Evolutionary conservation across 2,797 vertebrate species (phyloP), one percentile per base, ranked within the genome.

Genomic region (Takifugu rubripes): DNA sequence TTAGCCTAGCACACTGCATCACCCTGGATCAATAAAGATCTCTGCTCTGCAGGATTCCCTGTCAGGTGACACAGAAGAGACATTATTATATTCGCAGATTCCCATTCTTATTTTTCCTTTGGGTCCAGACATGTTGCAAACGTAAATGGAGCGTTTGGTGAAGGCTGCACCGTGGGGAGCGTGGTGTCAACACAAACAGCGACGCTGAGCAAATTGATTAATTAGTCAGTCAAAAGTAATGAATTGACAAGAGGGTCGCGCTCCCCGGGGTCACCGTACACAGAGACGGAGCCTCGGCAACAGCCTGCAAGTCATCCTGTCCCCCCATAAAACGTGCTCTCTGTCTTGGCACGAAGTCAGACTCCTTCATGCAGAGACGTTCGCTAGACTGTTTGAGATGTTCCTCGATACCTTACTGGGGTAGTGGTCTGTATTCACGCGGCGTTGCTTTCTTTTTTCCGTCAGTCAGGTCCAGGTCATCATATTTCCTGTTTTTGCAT

Each of bases 301-400:
- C 9, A 33, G 33, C 33, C 72, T 68, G 54, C 50, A 42, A 47
- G 70, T 76, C 78, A 65, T 40, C 59, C 61, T 64, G 66, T 83
- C 78, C 70, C 75, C 61, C 40, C 58, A 40, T 24, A 52, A 66
- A 60, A 54, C 56, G 51, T 68, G 60, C 53, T 78, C 65, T 54
- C 61, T 53, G 54, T 66, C 60, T 54, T 83, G 86, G 77, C 83
- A 64, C 66, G 21, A 56, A 72, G 73, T 81, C 83, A 76, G 57
- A 67, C 60, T 68, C 27, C 26, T 64, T 73, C 63, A 9, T 29
- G 60, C 54, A 64, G 59, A 64, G 64, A 52, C 77, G 72, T 79
- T 72, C 45, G 16, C 33, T 61, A 1, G 24, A 25, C 57, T 74
- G 31, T 55, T 61, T 3, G 49, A 66, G 64, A 73, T 74, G 54